A percentile compares a stretch with the other conserved stretches of the same genome.
These are phyloP conservation scores for Porites cylindrica DNA, from an alignment of 92 coral and sea anemone species.

Conservation along the genomic window DNA sequence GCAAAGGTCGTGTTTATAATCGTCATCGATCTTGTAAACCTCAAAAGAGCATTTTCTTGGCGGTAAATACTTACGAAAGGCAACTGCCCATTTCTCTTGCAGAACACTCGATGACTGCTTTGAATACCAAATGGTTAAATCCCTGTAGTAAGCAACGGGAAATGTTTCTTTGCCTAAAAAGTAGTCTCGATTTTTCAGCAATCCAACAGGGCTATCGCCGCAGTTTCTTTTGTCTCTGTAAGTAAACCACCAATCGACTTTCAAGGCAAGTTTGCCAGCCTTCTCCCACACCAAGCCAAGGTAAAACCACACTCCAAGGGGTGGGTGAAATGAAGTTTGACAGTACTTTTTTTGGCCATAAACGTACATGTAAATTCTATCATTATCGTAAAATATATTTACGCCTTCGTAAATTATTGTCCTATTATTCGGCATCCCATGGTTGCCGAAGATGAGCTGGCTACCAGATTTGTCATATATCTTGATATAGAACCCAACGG, in stretches of 20 bases:
- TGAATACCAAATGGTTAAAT: slow-evolving; percentile 37
- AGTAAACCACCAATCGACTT: not conserved
- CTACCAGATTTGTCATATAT: not conserved
- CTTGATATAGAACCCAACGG: slow-evolving; percentile 35
- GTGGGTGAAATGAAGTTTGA: not conserved
- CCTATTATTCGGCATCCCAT: not conserved
- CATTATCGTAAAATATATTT: slow-evolving; percentile 1
- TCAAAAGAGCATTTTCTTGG: no score
- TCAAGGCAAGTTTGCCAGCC: slow-evolving; percentile 2
- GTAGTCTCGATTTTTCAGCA: not conserved
- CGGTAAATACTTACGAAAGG: not conserved
- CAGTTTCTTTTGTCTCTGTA: not conserved
- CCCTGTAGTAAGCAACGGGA: slow-evolving; percentile 33
- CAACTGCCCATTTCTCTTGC: not conserved
- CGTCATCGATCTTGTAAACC: no score
- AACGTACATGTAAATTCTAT: not conserved
- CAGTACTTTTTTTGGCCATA: slow-evolving; percentile 28
- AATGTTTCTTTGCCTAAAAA: slow-evolving; percentile 27
- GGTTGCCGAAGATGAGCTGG: slow-evolving; percentile 33
- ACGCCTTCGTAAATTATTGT: slow-evolving; percentile 2
- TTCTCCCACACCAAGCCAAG: slow-evolving; percentile 43
- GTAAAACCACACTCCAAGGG: slow-evolving; percentile 20
- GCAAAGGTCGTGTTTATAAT: no score
- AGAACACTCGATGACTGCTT: not conserved
- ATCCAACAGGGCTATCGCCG: not conserved